Percentiles rank a stretch among this genome's conserved stretches.
These are phyloP conservation scores for Philonicus albiceps DNA, from an alignment of 2,888 invertebrate species.

Conservation along the genomic window DNA sequence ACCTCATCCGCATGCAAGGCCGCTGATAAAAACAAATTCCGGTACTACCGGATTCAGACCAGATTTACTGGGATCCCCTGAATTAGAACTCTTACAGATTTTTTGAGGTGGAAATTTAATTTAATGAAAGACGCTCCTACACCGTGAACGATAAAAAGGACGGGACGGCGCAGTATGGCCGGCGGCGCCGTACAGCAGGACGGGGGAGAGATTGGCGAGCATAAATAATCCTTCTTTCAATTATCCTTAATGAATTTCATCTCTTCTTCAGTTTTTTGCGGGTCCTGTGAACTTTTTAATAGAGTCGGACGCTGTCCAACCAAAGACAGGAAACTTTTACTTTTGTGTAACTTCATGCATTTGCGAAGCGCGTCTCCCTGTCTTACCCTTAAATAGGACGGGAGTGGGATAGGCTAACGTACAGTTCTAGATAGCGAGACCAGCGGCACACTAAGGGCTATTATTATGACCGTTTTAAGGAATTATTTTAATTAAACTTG, in stretches of 20 bases:
- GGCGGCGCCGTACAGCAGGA: background rate
- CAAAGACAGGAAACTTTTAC: conserved; percentile 16
- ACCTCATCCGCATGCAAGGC: background rate
- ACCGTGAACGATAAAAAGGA: conserved; percentile 3
- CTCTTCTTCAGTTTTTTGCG: conserved; percentile 13
- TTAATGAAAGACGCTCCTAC: conserved; percentile 26
- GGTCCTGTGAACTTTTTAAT: conserved; percentile 25
- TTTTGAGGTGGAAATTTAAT: conserved; percentile 39
- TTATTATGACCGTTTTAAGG: background rate
- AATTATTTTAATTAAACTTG: background rate
- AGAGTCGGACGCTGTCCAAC: conserved; percentile 2
- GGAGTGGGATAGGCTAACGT: background rate
- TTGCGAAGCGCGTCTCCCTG: background rate
- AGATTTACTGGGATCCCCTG: background rate
- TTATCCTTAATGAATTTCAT: conserved; percentile 39
- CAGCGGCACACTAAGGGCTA: background rate
- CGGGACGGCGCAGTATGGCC: background rate
- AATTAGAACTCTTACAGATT: conserved; percentile 32
- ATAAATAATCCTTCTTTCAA: conserved; percentile 39
- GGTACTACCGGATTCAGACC: background rate
- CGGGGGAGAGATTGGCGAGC: background rate
- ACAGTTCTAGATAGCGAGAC: background rate
- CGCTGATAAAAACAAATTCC: conserved; percentile 8
- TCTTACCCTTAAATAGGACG: background rate
- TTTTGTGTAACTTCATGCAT: conserved; percentile 8